phyloP scores from a whole-genome alignment of 1,140 invertebrate species.

The Amyelois transitella region DNA sequence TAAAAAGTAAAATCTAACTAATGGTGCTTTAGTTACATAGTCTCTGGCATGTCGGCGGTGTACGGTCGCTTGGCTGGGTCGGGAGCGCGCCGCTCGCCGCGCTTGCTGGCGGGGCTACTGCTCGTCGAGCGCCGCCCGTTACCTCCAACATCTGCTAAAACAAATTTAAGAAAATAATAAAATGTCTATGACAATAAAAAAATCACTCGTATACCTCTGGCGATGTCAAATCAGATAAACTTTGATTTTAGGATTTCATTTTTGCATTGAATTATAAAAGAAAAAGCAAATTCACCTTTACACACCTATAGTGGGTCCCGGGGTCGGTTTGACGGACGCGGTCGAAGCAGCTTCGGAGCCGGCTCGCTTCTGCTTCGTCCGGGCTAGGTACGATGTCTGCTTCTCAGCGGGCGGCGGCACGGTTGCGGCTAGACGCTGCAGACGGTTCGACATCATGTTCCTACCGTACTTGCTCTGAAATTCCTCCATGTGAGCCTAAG shows the following conservation, averaged over 20 bases:
- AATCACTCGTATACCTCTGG: neutral
- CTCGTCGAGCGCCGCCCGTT: neutral
- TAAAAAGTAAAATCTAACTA: no score
- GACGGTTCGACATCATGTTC: slow-evolving; percentile 28
- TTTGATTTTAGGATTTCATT: neutral
- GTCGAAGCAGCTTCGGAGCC: slow-evolving; percentile 7
- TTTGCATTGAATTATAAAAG: no score
- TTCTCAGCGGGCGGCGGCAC: slow-evolving; percentile 16
- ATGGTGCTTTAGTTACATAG: slow-evolving; percentile 3
- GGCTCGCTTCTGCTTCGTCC: slow-evolving; percentile 18
- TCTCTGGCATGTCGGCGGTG: neutral
- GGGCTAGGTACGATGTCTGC: neutral
- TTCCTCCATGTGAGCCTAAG: slow-evolving; percentile 39
- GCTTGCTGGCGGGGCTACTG: slow-evolving; percentile 1
- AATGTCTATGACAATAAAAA: no score
- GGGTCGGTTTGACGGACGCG: slow-evolving; percentile 12
- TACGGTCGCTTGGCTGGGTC: neutral
- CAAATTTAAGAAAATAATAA: no score
- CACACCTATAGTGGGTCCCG: slow-evolving; percentile 45
- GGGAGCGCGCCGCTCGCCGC: neutral
- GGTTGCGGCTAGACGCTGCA: slow-evolving; percentile 19
- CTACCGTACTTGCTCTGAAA: slow-evolving; percentile 32
- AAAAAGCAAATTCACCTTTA: slow-evolving; percentile 57
- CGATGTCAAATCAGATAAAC: neutral
- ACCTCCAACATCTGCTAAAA: no score